phyloP scores from a whole-genome alignment of 2,888 invertebrate genomes.

The Synergus laeviventris region DNA sequence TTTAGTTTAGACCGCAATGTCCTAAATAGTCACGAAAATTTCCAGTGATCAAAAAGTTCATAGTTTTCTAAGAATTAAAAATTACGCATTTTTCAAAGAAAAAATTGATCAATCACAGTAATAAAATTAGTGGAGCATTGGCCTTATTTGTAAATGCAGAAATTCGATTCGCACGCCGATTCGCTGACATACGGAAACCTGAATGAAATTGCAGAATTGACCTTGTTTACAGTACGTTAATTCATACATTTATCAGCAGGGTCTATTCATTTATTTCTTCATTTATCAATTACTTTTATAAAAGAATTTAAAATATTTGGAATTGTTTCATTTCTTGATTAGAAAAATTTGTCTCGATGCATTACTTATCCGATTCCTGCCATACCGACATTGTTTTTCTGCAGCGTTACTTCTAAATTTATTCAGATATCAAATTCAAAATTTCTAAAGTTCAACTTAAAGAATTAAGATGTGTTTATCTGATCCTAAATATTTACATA shows the following conservation, averaged over 20 bases:
- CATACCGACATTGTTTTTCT: too few relatives aligned
- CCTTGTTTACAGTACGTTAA: conserved; percentile 21
- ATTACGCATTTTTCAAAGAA: neutral
- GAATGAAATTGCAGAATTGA: conserved; percentile 36
- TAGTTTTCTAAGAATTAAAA: neutral
- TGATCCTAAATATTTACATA: too few relatives aligned
- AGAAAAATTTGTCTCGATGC: too few relatives aligned
- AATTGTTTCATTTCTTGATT: too few relatives aligned
- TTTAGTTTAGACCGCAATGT: too few relatives aligned
- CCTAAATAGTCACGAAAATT: too few relatives aligned
- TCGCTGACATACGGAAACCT: conserved; percentile 1
- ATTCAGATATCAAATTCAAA: too few relatives aligned
- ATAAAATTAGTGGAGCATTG: neutral
- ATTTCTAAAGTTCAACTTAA: too few relatives aligned
- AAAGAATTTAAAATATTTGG: neutral
- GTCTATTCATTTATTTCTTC: neutral
- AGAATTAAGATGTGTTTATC: too few relatives aligned
- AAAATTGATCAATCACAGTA: conserved; percentile 1
- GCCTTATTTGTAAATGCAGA: neutral
- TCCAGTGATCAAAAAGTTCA: neutral
- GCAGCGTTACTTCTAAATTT: too few relatives aligned
- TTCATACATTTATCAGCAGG: conserved; percentile 6
- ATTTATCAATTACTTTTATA: neutral
- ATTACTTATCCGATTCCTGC: too few relatives aligned
- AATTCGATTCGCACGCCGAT: conserved; percentile 13